Evolutionary conservation across 2,888 invertebrate species (phyloP), one percentile per base, ranked within the genome.

Genomic region (Polyommatus icarus): DNA sequence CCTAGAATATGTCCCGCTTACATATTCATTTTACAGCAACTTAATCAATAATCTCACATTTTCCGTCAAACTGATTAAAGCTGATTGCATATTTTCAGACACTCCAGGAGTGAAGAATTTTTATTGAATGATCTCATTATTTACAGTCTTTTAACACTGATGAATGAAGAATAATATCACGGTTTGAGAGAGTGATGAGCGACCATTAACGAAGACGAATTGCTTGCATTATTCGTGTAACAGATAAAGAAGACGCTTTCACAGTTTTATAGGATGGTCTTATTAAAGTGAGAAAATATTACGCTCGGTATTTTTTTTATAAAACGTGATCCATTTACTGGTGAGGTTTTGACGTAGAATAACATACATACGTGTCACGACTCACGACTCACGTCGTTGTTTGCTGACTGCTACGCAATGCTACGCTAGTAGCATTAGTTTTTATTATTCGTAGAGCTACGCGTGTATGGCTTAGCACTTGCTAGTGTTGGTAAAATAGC

Each of bases 231-330:
- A 91, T 87, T 90, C 85, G 82, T 80, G 82, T 82, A 81, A 40
- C 83, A 87, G 92, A 92, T 91, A 91, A 88, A 87, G 84, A 87
- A 83, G 83, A 85, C 86, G 85, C 83, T 90, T 91, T 89, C 88
- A 88, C 87, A 88, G 86, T 86, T 86, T 86, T 85, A 87, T 88
- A 87, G 84, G 88, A 90, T 32, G 67, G 67, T 89, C 88, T 85
- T 85, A 82, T 84, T 81, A 81, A 81, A 85, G 88, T 88, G 89
- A 85, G 78, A 67, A 67, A 67, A 67, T 67, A 67, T 67, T 29
- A 32, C 67, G 15, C 15, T 67, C 29, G 67, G 32, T 67, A 29
- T 67, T 67, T 67, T 12, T 29, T 67, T 67, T 67, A 72, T 40
- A 40, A n/a, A 72, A 72, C 72, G 36, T 67, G 67, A 67, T 32